A percentile compares a stretch with the other conserved stretches of the same genome.
Conservation (phyloP, 2,797 vertebrate genomes). For the Arrhamphus sclerolepis region DNA sequence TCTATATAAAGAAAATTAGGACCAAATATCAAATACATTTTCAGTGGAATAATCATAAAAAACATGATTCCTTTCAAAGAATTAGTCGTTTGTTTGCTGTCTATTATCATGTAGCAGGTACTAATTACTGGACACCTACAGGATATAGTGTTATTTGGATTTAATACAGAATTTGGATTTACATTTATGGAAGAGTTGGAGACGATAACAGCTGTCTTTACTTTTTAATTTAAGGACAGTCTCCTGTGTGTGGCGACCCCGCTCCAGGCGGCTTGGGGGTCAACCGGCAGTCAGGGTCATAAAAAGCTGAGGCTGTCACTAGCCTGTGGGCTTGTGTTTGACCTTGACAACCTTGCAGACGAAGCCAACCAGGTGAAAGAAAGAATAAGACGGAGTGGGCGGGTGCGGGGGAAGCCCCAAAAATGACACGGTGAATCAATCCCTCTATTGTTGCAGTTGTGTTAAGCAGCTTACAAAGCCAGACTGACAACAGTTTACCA, state of each 20-base stretch:
- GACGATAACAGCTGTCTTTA: constrained; percentile 44
- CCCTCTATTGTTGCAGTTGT: constrained; percentile 37
- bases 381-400: too few relatives aligned
- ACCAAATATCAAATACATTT: too few relatives aligned
- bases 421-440: constrained; percentile 37
- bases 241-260: constrained; percentile 39
- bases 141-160: too few relatives aligned
- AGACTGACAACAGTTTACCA: constrained; percentile 60
- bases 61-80: too few relatives aligned
- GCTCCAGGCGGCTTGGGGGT: constrained; percentile 48
- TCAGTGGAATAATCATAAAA: too few relatives aligned
- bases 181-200: too few relatives aligned
- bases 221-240: constrained; percentile 50
- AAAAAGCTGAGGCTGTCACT: constrained; percentile 35
- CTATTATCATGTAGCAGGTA: too few relatives aligned
- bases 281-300: constrained; percentile 54
- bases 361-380: constrained; percentile 37
- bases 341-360: constrained; percentile 24
- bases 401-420: neutral
- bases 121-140: constrained; percentile 6
- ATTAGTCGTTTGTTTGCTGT: too few relatives aligned
- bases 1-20: too few relatives aligned
- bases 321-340: constrained; percentile 19
- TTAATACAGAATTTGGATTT: too few relatives aligned
- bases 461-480: constrained; percentile 34